Evolutionary conservation across 2,797 vertebrate genomes (phyloP).

Genomic region (Novumbra hubbsi): DNA sequence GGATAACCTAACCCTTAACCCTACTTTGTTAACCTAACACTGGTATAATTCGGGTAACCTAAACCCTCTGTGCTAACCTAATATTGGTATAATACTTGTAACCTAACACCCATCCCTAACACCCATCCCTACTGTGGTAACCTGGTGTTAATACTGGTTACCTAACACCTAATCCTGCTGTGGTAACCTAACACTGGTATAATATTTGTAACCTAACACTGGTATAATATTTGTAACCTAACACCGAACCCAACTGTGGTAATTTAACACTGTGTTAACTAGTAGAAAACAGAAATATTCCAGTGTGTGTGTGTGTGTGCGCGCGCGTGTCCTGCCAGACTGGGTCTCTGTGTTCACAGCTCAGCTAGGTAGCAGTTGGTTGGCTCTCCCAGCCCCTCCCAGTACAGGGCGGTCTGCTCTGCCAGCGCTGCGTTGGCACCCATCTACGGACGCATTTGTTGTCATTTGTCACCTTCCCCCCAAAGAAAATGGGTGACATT

Average conservation of each 20-base stretch:
- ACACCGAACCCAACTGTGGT: too few relatives aligned
- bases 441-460: conserved; percentile 49
- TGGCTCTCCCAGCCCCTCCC: conserved; percentile 37
- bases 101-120: too few relatives aligned
- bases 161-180: too few relatives aligned
- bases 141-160: not conserved
- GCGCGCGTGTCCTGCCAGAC: conserved; percentile 17
- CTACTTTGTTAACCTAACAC: too few relatives aligned
- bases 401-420: conserved; percentile 40
- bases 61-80: not conserved
- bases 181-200: too few relatives aligned
- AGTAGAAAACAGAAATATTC: not conserved
- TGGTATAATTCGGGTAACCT: too few relatives aligned
- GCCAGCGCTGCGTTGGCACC: conserved; percentile 36
- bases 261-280: not conserved
- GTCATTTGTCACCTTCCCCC: conserved; percentile 56
- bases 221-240: too few relatives aligned
- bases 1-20: too few relatives aligned
- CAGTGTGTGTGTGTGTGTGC: conserved; percentile 3
- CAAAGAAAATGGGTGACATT: conserved; percentile 49
- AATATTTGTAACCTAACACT: too few relatives aligned
- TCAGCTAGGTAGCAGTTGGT: conserved; percentile 46
- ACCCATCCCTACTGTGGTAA: not conserved
- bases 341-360: conserved; percentile 54
- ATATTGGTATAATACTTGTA: too few relatives aligned